Base-by-base conservation (phyloP, 1,140 invertebrate genomes). In the Brachionus asplanchnoidis region DNA sequence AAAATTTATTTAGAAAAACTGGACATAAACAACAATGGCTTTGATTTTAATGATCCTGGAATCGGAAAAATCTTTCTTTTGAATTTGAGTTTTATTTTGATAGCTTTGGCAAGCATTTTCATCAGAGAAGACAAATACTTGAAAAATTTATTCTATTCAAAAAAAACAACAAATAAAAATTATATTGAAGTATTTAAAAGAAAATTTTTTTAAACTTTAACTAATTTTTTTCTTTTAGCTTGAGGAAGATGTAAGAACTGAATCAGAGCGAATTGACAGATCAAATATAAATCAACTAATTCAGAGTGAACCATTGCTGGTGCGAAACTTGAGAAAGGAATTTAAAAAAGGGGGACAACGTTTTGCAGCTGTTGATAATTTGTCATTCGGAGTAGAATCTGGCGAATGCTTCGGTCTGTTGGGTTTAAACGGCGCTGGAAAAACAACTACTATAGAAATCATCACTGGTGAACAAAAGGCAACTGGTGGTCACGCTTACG, bases 391-490 rank as follows among this genome's bases (percentile, higher is more conserved):
- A 23, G 70, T 84, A 6, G 11, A 44, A 65, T 70, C 66, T n/a
- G 36, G 36, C 26, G 68, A 84, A 84, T 84, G 84, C 26, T 84
- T 84, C 42, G 84, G 84, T 3, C 90, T 95, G 20, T 87, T 95
- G 2, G 94, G 95, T 26, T 91, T 94, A 0, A 94, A 94, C 87
- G 95, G 95, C 0, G 95, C 95, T 6, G 95, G 95, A 4, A 97
- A 97, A 90, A 95, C 95, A 3, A 94, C 94, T 11, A 95, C 94
- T 7, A 96, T 97, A 86, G 93, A 93, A 86, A 92, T 93, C 91
- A 86, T 93, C 85, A 96, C 95, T 1, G 95, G 95, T n/a, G 53
- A 84, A 75, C 23, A 42, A 40, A 42, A 56, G 53, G 68, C 93
- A 11, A 92, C 93, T 12, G 88, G 88, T 36, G 94, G 94, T 20